Conservation (phyloP, 2,888 invertebrate species). For the Erebia aethiops region DNA sequence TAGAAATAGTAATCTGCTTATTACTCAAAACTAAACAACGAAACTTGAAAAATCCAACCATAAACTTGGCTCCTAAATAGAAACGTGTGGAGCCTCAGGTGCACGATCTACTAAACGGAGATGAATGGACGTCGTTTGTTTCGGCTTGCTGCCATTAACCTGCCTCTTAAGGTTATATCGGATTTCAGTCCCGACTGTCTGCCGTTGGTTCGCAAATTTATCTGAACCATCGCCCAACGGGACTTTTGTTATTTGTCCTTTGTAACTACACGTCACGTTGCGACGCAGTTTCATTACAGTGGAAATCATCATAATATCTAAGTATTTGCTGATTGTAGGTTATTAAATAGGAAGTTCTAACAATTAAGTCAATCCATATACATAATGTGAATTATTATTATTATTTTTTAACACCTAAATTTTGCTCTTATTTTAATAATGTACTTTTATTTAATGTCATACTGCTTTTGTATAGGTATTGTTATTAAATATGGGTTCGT, state of each 20-base stretch:
- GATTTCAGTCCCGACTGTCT: slow-evolving; percentile 22
- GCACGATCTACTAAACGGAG: slow-evolving; percentile 45
- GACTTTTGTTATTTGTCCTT: background rate
- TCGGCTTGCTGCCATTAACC: slow-evolving; percentile 71
- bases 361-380: too few relatives aligned
- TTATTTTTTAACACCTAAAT: too few relatives aligned
- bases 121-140: slow-evolving; percentile 67
- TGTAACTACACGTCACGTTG: background rate
- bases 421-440: too few relatives aligned
- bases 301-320: too few relatives aligned
- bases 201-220: background rate
- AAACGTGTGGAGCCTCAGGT: slow-evolving; percentile 18
- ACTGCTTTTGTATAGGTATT: too few relatives aligned
- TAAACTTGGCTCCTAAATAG: slow-evolving; percentile 18
- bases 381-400: too few relatives aligned
- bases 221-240: background rate
- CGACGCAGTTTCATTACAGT: too few relatives aligned
- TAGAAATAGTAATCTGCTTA: background rate
- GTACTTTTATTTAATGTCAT: too few relatives aligned
- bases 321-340: too few relatives aligned
- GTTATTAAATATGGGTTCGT: too few relatives aligned
- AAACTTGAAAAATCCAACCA: slow-evolving; percentile 8
- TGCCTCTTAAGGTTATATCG: slow-evolving; percentile 58
- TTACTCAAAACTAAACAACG: background rate
- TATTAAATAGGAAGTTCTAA: too few relatives aligned